Conservation (phyloP, 2,888 invertebrate genomes). For the Agriopis aurantiaria region DNA sequence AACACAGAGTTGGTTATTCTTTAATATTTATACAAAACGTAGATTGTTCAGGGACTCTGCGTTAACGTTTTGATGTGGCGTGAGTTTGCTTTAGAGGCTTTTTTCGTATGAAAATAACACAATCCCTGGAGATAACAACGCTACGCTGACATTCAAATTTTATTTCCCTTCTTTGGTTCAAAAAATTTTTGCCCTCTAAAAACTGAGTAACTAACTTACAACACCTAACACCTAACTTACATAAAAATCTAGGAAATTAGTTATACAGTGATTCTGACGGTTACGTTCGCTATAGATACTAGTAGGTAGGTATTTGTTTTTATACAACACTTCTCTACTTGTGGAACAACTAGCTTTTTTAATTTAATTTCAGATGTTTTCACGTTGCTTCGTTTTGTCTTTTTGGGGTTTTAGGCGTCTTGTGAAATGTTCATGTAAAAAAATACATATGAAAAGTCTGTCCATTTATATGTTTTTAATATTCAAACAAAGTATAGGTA, state of each 20-base stretch:
- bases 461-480: too few species aligned
- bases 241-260: neutral
- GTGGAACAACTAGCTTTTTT: too few species aligned
- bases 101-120: conserved; percentile 64
- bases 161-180: conserved; percentile 38
- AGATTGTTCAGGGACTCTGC: conserved; percentile 71
- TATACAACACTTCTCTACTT: too few species aligned
- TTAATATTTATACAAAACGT: conserved; percentile 73
- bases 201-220: neutral
- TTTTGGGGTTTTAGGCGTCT: too few species aligned
- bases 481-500: too few species aligned
- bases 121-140: conserved; percentile 53
- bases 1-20: conserved; percentile 55
- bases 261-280: too few species aligned
- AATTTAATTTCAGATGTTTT: too few species aligned
- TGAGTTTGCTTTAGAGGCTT: conserved; percentile 49
- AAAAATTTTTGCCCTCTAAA: conserved; percentile 6
- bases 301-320: too few species aligned
- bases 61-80: conserved; percentile 41
- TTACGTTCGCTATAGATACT: too few species aligned
- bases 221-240: neutral
- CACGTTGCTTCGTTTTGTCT: too few species aligned
- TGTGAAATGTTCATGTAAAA: too few species aligned
- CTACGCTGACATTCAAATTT: conserved; percentile 55
- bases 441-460: too few species aligned